Base-by-base conservation (phyloP, 1,140 invertebrate species). In the Hestina assimilis region DNA sequence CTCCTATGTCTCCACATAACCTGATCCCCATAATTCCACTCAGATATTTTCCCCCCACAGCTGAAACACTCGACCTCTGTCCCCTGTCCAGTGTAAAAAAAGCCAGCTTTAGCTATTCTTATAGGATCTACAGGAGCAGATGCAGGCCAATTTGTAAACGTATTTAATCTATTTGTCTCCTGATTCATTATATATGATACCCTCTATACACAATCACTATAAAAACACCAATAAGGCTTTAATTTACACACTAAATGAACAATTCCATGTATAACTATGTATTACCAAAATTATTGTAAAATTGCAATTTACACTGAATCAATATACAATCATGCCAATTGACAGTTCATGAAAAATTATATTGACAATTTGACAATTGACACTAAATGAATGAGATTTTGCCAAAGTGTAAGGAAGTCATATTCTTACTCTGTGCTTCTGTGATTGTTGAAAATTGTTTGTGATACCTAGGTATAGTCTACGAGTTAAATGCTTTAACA, bases 91-190 rank as follows among this genome's bases (percentile, higher is more conserved):
- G 92, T 93, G 40, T 93, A 95, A 75, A 92, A 96, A 87, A 97
- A 97, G 7, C 96, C 96, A 31, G 94, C 95, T 76, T 92, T 92
- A 1, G 95, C 95, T 63, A 97, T 91, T 71, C 92, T 89, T 26
- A 85, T 72, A 9, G 92, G 83, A 72, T 91, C 91, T 1, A 95
- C 91, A 21, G 90, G 84, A 14, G 92, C 92, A 74, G 91, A 91
- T 12, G 83, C 59, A 35, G 94, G 95, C 95, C 95, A 96, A 63
- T 90, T 89, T 11, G 57, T 61, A 77, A 95, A 96, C 23, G 92
- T 95, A 72, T 86, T 86, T 33, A 94, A 83, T 66, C 92, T 91
- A 77, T 91, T 93, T 59, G 89, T 90, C 89, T 94, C 94, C 53
- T 89, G 66, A 84, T 94, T 93, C 92, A 94, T 94, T 66, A 52